phyloP scores from a whole-genome alignment of 2,113 vertebrate species.

The Oreochromis tanganicae region DNA sequence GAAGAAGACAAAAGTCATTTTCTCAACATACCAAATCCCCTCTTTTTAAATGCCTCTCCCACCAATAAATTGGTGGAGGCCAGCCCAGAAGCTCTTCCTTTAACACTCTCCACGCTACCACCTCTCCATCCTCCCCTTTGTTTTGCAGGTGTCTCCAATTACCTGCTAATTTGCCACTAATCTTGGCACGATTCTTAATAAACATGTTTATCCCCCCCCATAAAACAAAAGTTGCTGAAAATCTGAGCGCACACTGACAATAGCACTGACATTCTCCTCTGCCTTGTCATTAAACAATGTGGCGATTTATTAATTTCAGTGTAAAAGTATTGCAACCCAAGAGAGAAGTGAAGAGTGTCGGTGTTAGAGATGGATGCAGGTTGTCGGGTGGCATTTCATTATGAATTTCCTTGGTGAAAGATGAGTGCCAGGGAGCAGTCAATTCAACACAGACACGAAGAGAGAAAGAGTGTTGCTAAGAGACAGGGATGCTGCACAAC shows the following conservation, averaged over 20 bases:
- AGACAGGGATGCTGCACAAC: slow-evolving; percentile 96
- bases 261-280: slow-evolving; percentile 8
- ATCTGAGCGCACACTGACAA: neutral
- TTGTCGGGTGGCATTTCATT: slow-evolving; percentile 96
- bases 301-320: slow-evolving; percentile 80
- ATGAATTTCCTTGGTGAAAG: slow-evolving; percentile 89
- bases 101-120: slow-evolving; percentile 63
- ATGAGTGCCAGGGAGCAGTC: slow-evolving; percentile 94
- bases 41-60: slow-evolving; percentile 53
- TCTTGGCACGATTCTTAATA: slow-evolving; percentile 74
- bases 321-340: slow-evolving; percentile 64
- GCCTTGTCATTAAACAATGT: slow-evolving; percentile 69
- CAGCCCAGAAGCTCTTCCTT: slow-evolving; percentile 42
- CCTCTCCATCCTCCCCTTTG: slow-evolving; percentile 75
- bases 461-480: slow-evolving; percentile 97
- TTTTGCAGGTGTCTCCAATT: slow-evolving; percentile 84
- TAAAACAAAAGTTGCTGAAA: slow-evolving; percentile 2
- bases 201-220: slow-evolving; percentile 31
- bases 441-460: slow-evolving; percentile 87
- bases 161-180: slow-evolving; percentile 84
- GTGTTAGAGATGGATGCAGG: slow-evolving; percentile 86
- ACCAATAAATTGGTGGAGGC: slow-evolving; percentile 71
- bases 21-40: slow-evolving; percentile 74
- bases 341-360: slow-evolving; percentile 72
- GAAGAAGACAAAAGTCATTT: slow-evolving; percentile 82